phyloP scores from a whole-genome alignment of 2,888 invertebrate genomes.

The Eupithecia tripunctaria region DNA sequence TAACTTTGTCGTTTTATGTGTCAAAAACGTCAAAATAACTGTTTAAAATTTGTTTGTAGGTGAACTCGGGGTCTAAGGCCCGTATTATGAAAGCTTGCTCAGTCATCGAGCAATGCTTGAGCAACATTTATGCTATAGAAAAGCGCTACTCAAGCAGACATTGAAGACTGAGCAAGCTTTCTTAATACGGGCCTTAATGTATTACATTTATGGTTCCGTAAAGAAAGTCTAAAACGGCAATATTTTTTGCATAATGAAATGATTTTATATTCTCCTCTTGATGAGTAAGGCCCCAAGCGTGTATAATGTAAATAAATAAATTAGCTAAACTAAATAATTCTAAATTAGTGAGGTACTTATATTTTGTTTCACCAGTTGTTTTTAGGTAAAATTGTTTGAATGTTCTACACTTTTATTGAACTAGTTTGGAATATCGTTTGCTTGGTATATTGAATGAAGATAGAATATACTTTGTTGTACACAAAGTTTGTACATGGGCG shows the following conservation, averaged over 20 bases:
- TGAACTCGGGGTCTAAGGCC: too few relatives aligned
- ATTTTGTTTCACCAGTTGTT: slow-evolving; percentile 33
- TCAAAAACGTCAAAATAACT: too few relatives aligned
- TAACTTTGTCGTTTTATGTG: too few relatives aligned
- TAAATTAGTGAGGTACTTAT: slow-evolving; percentile 36
- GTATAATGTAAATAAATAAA: slow-evolving; percentile 34
- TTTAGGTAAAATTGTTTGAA: slow-evolving; percentile 24
- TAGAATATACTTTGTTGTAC: too few relatives aligned
- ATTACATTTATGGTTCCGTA: neutral
- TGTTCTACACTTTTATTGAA: neutral
- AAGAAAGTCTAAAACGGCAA: neutral
- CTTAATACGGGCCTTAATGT: too few relatives aligned
- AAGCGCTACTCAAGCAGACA: too few relatives aligned
- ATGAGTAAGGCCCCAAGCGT: slow-evolving; percentile 8
- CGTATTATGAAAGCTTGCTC: too few relatives aligned
- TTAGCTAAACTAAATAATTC: slow-evolving; percentile 33
- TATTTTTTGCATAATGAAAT: neutral
- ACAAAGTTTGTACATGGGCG: too few relatives aligned
- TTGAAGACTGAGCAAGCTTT: too few relatives aligned
- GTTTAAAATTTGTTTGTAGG: too few relatives aligned
- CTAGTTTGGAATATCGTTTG: slow-evolving; percentile 4
- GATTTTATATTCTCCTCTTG: neutral
- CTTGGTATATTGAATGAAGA: neutral
- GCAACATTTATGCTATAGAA: too few relatives aligned
- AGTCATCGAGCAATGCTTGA: too few relatives aligned